A percentile compares a stretch with the other conserved stretches of the same genome.
These are phyloP conservation scores for Neogale vison DNA, from an alignment of 2,113 vertebrate species.

Conservation along the genomic window DNA sequence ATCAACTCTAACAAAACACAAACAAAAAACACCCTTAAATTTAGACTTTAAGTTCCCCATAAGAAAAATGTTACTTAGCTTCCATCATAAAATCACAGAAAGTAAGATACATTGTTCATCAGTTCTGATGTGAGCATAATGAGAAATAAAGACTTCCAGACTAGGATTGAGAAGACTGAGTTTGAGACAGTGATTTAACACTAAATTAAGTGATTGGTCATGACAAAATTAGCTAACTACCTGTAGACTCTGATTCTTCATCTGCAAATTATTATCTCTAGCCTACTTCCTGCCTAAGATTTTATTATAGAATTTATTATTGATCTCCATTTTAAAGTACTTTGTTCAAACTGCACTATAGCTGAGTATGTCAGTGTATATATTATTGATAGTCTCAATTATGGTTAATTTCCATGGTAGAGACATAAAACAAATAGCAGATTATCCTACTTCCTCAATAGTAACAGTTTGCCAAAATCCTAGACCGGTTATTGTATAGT, in stretches of 20 bases:
- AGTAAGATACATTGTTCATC: not conserved
- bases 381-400: not conserved
- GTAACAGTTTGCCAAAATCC: not conserved
- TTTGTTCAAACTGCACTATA: not conserved
- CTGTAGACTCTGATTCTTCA: not conserved
- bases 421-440: not conserved
- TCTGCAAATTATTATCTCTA: not conserved
- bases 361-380: not conserved
- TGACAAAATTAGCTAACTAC: not conserved
- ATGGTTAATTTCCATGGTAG: not conserved
- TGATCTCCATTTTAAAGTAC: not conserved
- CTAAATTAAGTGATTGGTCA: not conserved
- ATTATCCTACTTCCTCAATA: not conserved
- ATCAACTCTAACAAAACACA: not conserved
- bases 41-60: not conserved
- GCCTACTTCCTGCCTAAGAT: not conserved
- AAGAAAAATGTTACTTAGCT: not conserved
- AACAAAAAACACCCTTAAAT: not conserved
- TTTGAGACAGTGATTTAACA: not conserved
- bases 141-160: not conserved
- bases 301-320: not conserved
- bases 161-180: not conserved
- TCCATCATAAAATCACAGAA: not conserved
- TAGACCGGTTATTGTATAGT: not conserved
- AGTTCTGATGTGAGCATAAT: not conserved